Percentiles rank a stretch among this genome's conserved stretches.
Conservation (phyloP, 2,113 vertebrate species). For the Catharus bicknelli region DNA sequence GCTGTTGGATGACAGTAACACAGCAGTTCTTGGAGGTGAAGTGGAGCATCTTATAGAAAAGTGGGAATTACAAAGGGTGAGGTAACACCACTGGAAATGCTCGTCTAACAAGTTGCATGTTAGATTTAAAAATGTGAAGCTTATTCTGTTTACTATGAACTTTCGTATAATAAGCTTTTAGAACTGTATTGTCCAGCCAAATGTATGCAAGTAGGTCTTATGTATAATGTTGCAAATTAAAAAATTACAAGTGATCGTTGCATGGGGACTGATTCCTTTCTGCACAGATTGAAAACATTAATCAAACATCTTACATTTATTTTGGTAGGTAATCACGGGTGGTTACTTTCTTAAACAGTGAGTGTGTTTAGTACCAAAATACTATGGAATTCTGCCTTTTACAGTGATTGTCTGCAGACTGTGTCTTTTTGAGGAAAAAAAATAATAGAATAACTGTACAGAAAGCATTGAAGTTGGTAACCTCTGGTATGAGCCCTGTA, state of each 20-base stretch:
- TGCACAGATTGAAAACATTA: not conserved
- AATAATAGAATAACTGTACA: not conserved
- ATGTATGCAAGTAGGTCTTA: not conserved
- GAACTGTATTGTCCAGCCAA: not conserved
- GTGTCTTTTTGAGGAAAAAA: not conserved
- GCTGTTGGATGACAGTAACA: slow-evolving; percentile 90
- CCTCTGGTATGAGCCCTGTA: not conserved
- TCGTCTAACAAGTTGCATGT: not conserved
- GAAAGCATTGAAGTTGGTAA: not conserved
- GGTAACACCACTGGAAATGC: slow-evolving; percentile 67
- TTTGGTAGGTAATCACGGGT: not conserved
- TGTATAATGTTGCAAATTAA: not conserved
- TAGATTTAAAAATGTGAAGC: not conserved
- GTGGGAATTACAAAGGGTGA: slow-evolving; percentile 97
- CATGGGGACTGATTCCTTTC: not conserved
- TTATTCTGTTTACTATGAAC: not conserved
- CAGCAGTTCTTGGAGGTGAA: slow-evolving; percentile 91
- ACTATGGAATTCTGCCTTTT: not conserved
- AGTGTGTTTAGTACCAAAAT: not conserved
- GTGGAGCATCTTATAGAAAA: slow-evolving; percentile 97
- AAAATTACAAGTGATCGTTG: not conserved
- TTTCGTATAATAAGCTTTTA: not conserved
- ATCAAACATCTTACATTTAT: not conserved
- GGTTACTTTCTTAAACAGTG: not conserved
- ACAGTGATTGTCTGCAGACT: not conserved